Conservation (phyloP, 2,113 vertebrate species). For the Formicarius rufipectus region DNA sequence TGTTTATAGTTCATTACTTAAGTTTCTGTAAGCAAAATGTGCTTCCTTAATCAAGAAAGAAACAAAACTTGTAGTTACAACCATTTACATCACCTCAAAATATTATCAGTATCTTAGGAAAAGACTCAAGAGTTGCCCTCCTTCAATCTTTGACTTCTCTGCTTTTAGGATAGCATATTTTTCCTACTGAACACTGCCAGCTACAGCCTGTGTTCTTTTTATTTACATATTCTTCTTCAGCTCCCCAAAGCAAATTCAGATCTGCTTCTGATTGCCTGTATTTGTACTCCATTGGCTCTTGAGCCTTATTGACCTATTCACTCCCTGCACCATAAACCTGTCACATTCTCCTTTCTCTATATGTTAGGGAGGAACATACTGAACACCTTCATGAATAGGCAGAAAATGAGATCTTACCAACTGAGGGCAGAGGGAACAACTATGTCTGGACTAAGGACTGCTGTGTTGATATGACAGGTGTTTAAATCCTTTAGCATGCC, state of each 20-base stretch:
- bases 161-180: not conserved
- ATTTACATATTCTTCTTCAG: not conserved
- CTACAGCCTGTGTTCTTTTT: not conserved
- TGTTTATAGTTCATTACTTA: not conserved
- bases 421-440: not conserved
- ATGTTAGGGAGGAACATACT: not conserved
- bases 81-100: not conserved
- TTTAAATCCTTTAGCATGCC: not conserved
- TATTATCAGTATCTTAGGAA: not conserved
- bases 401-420: not conserved
- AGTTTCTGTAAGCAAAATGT: not conserved
- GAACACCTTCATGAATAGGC: not conserved
- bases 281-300: not conserved
- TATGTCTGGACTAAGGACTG: not conserved
- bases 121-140: not conserved
- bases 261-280: not conserved
- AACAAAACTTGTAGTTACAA: not conserved
- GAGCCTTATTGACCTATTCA: not conserved
- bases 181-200: not conserved
- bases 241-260: not conserved
- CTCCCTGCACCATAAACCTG: not conserved
- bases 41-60: not conserved
- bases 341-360: not conserved
- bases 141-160: not conserved
- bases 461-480: not conserved